Evolutionary conservation across 2,888 invertebrate genomes (phyloP), one percentile per base, ranked within the genome.

Genomic region (Chloromyia formosa): DNA sequence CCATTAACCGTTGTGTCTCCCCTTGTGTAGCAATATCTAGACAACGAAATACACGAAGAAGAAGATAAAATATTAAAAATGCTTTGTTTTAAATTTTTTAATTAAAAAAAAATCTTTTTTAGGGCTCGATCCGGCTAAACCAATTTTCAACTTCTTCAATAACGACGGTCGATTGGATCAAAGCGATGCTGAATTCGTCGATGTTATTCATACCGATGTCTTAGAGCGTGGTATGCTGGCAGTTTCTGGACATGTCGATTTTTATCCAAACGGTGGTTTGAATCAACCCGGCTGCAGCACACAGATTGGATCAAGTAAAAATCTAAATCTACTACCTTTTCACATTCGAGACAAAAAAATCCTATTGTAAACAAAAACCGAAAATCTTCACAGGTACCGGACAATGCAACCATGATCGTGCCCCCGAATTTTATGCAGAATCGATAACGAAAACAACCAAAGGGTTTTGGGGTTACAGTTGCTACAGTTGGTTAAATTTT

Each of bases 91-190:
- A n/a, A n/a, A n/a, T n/a, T n/a, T n/a, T n/a, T n/a, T n/a, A 2
- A 35, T 35, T 35, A 4, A 35, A 35, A 35, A 35, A 35, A 35
- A 35, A 35, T 35, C 2, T 35, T 35, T 35, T 35, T 35, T 35
- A 90, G 91, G 88, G 1, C 80, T 91, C n/a, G 91, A 91, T 80
- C 91, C 91, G 0, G 91, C 91, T 0, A 83, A 89, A 79, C 91
- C 91, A 0, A 79, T 90, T 7, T 91, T 91, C 78, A 88, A 87
- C 0, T 86, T 87, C 0, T 82, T 82, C 0, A 84, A 87, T 66
- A 74, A 79, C 0, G 82, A 83, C 0, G 86, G 83, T 53, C 88
- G 88, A 79, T 78, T 91, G 27, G 90, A 90, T 80, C 78, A 83
- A 0, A 81, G 80, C 0, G 91, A 91, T 80, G 91, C 90, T 0